Evolutionary conservation across 2,888 invertebrate genomes (phyloP).

Genomic region (Catocala nupta): DNA sequence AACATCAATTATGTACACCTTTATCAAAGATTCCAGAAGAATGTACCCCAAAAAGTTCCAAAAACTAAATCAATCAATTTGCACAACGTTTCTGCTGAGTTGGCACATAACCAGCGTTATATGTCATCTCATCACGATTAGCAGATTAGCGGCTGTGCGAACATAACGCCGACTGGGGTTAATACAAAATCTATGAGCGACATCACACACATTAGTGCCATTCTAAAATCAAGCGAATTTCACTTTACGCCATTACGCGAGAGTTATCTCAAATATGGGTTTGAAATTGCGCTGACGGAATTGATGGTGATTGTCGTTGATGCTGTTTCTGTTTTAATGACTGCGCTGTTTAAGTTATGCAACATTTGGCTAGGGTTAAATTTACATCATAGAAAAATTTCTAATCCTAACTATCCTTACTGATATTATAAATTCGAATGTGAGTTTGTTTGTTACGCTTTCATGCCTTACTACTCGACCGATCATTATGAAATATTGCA

Average conservation of each 20-base stretch:
- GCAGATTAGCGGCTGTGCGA: not conserved
- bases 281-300: conserved; percentile 6
- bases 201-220: conserved; percentile 15
- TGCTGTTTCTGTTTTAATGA: conserved; percentile 1
- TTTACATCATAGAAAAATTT: too few species aligned
- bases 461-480: too few species aligned
- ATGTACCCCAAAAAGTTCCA: not conserved
- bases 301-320: not conserved
- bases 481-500: too few species aligned
- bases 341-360: not conserved
- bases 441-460: too few species aligned
- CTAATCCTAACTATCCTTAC: too few species aligned
- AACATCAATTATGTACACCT: too few species aligned
- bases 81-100: conserved; percentile 1
- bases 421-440: too few species aligned
- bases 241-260: conserved; percentile 10
- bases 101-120: conserved; percentile 2
- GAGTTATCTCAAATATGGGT: conserved; percentile 12
- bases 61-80: not conserved
- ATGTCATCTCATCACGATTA: conserved; percentile 16
- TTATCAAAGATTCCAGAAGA: too few species aligned
- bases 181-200: conserved; percentile 17
- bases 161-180: conserved; percentile 8
- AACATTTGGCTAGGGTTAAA: too few species aligned
- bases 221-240: conserved; percentile 20